phyloP scores from a whole-genome alignment of 2,888 invertebrate species.

The Trissolcus brochymenae region DNA sequence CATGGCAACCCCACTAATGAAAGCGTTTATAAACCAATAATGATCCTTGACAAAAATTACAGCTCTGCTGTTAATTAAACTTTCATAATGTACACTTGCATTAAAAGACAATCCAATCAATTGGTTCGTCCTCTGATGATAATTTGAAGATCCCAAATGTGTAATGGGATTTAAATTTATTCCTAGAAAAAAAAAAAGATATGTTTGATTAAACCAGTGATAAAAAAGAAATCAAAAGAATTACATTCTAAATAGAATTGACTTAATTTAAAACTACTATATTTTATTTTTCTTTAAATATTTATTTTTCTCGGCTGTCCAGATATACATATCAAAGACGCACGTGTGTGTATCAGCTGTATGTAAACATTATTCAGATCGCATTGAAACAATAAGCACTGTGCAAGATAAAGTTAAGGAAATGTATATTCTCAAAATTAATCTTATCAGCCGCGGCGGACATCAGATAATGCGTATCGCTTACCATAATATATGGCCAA shows the following conservation, averaged over 20 bases:
- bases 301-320: too few species aligned
- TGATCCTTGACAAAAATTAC: slow-evolving; percentile 56
- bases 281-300: too few species aligned
- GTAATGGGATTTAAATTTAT: slow-evolving; percentile 9
- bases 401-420: not conserved
- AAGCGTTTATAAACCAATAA: slow-evolving; percentile 67
- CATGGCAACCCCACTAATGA: slow-evolving; percentile 76
- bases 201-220: not conserved
- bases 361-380: too few species aligned
- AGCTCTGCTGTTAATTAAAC: slow-evolving; percentile 36
- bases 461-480: not conserved
- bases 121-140: slow-evolving; percentile 15
- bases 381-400: too few species aligned
- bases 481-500: slow-evolving; percentile 18
- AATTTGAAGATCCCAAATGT: slow-evolving; percentile 11
- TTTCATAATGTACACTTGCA: slow-evolving; percentile 42
- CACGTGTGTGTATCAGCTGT: too few species aligned
- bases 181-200: slow-evolving; percentile 22
- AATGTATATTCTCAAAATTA: not conserved
- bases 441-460: not conserved
- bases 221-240: not conserved
- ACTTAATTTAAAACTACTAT: too few species aligned
- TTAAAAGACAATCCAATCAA: slow-evolving; percentile 28
- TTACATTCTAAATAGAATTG: too few species aligned
- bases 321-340: too few species aligned